phyloP scores from a whole-genome alignment of 1,140 invertebrate species.

The Drosophila nigromelanica region DNA sequence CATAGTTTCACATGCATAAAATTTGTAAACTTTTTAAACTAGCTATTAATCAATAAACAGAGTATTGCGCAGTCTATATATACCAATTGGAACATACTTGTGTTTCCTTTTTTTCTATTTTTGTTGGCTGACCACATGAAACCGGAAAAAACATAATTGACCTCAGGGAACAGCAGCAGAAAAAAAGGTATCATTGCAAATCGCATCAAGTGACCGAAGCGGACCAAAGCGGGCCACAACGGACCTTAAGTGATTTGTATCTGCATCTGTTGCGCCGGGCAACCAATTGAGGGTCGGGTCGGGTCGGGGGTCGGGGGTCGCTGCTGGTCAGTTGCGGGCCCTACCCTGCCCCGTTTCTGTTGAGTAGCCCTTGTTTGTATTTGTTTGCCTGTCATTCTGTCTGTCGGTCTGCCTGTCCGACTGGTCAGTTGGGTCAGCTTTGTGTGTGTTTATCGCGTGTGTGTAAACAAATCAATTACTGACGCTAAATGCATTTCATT shows the following conservation, averaged over 20 bases:
- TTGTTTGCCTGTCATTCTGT: conserved; percentile 5
- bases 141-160: conserved; percentile 80
- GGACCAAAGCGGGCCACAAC: background rate
- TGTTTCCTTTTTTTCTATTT: background rate
- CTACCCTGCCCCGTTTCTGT: background rate
- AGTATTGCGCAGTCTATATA: too few relatives aligned
- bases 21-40: too few relatives aligned
- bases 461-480: conserved; percentile 77
- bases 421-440: conserved; percentile 52
- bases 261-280: conserved; percentile 62
- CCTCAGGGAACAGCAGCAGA: conserved; percentile 58
- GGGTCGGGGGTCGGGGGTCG: conserved; percentile 2
- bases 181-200: conserved; percentile 67
- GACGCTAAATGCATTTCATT: conserved; percentile 68
- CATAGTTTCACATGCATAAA: too few relatives aligned
- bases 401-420: background rate
- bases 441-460: conserved; percentile 53
- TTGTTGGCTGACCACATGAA: conserved; percentile 61
- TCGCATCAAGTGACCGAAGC: conserved; percentile 75
- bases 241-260: conserved; percentile 67
- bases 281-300: conserved; percentile 50
- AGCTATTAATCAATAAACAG: too few relatives aligned
- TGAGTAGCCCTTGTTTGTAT: conserved; percentile 8
- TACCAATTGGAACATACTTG: too few relatives aligned
- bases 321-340: conserved; percentile 43